Conservation (phyloP, 2,888 invertebrate species). For the Trachelus tabidus region DNA sequence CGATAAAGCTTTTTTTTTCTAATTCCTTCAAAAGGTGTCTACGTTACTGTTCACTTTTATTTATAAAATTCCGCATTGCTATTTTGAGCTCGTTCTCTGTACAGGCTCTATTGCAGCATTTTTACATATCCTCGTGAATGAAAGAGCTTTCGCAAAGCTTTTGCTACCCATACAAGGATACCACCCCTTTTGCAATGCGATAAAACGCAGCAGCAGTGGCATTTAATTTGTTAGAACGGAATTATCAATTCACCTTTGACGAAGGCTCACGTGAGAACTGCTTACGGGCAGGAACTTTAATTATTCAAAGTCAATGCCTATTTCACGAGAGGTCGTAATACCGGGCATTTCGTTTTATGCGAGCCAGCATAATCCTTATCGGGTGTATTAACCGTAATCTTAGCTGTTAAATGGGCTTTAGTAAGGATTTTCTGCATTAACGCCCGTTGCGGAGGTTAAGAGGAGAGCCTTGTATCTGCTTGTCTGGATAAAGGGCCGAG, state of each 20-base stretch:
- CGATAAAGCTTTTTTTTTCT: no score
- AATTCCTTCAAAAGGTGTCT: no score
- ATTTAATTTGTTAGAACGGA: slow-evolving; percentile 32
- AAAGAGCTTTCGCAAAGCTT: no score
- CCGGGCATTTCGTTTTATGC: slow-evolving; percentile 14
- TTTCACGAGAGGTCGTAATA: slow-evolving; percentile 12
- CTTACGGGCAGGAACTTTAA: slow-evolving; percentile 30
- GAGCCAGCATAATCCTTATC: slow-evolving; percentile 33
- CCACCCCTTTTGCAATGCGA: no score
- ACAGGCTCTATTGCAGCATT: no score
- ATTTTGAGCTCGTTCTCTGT: no score
- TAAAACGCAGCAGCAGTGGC: not conserved
- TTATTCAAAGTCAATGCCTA: slow-evolving; percentile 42
- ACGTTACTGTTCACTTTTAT: no score
- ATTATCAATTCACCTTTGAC: slow-evolving; percentile 39
- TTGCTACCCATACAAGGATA: no score
- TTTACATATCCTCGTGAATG: no score
- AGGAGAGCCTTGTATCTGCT: slow-evolving; percentile 1
- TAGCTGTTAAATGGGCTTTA: slow-evolving; percentile 28
- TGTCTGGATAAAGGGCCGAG: slow-evolving; percentile 5
- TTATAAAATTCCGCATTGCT: no score
- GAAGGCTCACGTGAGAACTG: slow-evolving; percentile 16
- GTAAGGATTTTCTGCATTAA: slow-evolving; percentile 29
- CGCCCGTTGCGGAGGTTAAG: slow-evolving; percentile 10
- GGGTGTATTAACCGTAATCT: slow-evolving; percentile 35